Evolutionary conservation across 2,888 invertebrate species (phyloP).

Genomic region (Pterostichus madidus): DNA sequence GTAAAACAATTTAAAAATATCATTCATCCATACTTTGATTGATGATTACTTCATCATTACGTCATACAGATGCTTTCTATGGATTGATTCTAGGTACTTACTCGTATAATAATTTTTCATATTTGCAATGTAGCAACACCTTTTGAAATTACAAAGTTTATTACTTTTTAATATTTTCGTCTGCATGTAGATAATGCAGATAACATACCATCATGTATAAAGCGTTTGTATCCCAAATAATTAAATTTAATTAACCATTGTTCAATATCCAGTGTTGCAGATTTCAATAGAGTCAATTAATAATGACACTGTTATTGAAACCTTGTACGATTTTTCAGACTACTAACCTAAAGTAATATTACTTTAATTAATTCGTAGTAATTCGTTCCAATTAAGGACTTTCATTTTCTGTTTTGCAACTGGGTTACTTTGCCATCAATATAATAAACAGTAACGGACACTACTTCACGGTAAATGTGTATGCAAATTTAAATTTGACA

Average conservation of each 20-base stretch:
- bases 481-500: slow-evolving; percentile 7
- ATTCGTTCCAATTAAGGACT: slow-evolving; percentile 46
- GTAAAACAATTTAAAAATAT: too few species aligned
- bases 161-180: neutral
- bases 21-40: too few species aligned
- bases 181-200: slow-evolving; percentile 9
- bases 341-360: slow-evolving; percentile 24
- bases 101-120: too few species aligned
- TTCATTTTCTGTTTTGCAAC: slow-evolving; percentile 46
- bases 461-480: neutral
- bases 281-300: slow-evolving; percentile 33
- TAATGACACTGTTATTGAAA: slow-evolving; percentile 23
- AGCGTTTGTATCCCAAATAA: neutral
- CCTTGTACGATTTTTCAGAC: slow-evolving; percentile 25
- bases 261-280: slow-evolving; percentile 14
- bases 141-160: too few species aligned
- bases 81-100: too few species aligned
- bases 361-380: slow-evolving; percentile 38
- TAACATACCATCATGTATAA: slow-evolving; percentile 14
- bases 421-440: slow-evolving; percentile 13
- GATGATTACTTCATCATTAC: too few species aligned
- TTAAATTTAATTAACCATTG: slow-evolving; percentile 35
- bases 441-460: neutral
- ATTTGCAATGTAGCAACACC: too few species aligned
- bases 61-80: too few species aligned